Percentiles rank a stretch among this genome's conserved stretches.
Conservation (phyloP, 2,888 invertebrate genomes). For the Mesorhabditis sp. region DNA sequence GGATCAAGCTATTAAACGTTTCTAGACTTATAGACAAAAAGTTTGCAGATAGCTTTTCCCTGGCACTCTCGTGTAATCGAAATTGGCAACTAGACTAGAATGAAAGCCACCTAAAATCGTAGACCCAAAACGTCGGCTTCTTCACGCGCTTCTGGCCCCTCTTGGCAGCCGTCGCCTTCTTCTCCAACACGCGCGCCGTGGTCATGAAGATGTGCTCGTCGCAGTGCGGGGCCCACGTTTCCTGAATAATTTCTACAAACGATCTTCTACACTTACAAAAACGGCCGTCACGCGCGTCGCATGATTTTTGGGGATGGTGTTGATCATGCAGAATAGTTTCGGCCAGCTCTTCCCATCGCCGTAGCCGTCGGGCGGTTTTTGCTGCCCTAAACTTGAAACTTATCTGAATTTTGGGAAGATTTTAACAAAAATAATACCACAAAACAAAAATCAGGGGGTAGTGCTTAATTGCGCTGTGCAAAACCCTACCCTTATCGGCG, state of each 20-base stretch:
- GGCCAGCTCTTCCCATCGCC: not conserved
- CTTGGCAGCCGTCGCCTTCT: not conserved
- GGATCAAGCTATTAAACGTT: too few relatives aligned
- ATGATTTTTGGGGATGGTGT: not conserved
- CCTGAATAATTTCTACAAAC: not conserved
- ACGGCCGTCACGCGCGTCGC: not conserved
- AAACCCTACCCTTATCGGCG: too few relatives aligned
- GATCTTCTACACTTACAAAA: not conserved
- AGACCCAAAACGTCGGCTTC: not conserved
- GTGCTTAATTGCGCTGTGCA: too few relatives aligned
- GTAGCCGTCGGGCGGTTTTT: too few relatives aligned
- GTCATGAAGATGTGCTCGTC: conserved; percentile 1
- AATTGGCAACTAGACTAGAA: too few relatives aligned
- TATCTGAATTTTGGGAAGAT: too few relatives aligned
- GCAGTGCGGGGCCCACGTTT: not conserved
- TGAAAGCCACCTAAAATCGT: not conserved
- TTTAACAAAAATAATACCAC: too few relatives aligned
- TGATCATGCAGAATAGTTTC: conserved; percentile 2
- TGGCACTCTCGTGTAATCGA: too few relatives aligned
- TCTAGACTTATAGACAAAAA: too few relatives aligned
- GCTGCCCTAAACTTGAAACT: too few relatives aligned
- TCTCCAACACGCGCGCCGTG: not conserved
- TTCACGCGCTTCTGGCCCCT: not conserved
- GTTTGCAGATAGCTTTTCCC: too few relatives aligned
- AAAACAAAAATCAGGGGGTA: too few relatives aligned